Base-by-base conservation (phyloP, 2,888 invertebrate genomes). In the Apantesis nais region DNA sequence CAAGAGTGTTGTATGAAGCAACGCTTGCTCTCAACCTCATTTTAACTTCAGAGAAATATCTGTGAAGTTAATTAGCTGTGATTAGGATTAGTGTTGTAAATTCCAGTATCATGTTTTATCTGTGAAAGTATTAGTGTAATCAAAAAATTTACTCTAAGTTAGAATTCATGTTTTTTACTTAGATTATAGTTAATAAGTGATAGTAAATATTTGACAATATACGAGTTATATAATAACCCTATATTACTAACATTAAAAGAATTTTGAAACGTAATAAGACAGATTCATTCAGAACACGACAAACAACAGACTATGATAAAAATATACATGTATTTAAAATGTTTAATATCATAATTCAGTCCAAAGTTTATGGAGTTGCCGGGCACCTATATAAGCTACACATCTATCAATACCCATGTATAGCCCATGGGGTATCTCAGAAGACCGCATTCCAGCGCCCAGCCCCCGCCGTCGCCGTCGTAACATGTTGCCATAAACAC, bases 371-470 rank as follows among this genome's bases (percentile, higher is more conserved):
- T 75, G 74, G 72, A 82, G 84, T 83, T 79, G 71, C 77, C 73
- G 72, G 37, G 78, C 84, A 84, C 85, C 86, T 85, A 85, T 83
- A 86, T 80, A 77, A 84, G 83, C 86, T 87, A 87, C 88, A 89
- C 87, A 89, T 85, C 86, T 89, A 90, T 89, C 91, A 86, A 89
- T 89, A 87, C 85, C 77, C 78, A 79, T 69, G 72, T 90, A 89
- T 89, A 92, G 90, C 88, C 89, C 87, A 91, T 88, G 91, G 92
- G 91, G 91, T 93, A 92, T 91, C 90, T 90, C 91, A 88, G 89
- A 87, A 87, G 91, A 94, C 94, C 93, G 89, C 94, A 94, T 94
- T 94, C 94, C 93, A 87, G 76, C 84, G 86, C 87, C 89, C 83
- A 84, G 85, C 87, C 82, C 82, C 83, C 84, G 80, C 85, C 86